A percentile compares a stretch with the other conserved stretches of the same genome.
These are phyloP conservation scores for Agapornis roseicollis DNA, from an alignment of 2,113 vertebrate species.

Conservation along the genomic window DNA sequence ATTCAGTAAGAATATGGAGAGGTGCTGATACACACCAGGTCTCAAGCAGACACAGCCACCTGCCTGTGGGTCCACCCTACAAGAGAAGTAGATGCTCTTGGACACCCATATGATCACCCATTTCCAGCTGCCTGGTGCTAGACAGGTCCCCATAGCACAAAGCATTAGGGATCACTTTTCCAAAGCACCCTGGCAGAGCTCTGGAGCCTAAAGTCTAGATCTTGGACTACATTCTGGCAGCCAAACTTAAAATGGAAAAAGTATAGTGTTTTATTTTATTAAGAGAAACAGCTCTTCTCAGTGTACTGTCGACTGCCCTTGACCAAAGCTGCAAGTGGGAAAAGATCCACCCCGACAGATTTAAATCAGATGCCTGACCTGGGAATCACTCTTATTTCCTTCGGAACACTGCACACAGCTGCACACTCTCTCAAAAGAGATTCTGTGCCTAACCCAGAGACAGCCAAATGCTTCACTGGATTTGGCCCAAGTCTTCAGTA, in stretches of 20 bases:
- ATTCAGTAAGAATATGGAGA: fast-evolving
- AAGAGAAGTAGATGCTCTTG: background rate
- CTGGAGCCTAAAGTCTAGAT: background rate
- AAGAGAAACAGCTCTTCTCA: background rate
- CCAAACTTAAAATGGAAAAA: background rate
- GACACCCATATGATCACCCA: background rate
- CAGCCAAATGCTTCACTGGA: background rate
- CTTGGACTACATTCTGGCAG: background rate
- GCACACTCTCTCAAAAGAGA: background rate
- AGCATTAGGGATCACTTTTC: background rate
- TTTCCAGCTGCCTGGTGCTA: background rate
- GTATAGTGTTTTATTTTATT: background rate
- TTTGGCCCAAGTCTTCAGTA: background rate
- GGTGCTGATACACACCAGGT: background rate
- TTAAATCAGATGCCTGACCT: background rate
- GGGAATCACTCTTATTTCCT: background rate
- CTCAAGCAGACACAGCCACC: background rate
- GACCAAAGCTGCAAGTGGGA: background rate
- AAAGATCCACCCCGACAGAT: background rate
- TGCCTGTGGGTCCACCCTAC: background rate
- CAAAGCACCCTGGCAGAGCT: background rate
- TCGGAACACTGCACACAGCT: background rate
- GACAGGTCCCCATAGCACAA: background rate
- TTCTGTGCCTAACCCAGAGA: background rate
- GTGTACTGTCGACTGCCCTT: background rate